Base-by-base conservation (phyloP, 2,797 vertebrate genomes). In the Anableps anableps region DNA sequence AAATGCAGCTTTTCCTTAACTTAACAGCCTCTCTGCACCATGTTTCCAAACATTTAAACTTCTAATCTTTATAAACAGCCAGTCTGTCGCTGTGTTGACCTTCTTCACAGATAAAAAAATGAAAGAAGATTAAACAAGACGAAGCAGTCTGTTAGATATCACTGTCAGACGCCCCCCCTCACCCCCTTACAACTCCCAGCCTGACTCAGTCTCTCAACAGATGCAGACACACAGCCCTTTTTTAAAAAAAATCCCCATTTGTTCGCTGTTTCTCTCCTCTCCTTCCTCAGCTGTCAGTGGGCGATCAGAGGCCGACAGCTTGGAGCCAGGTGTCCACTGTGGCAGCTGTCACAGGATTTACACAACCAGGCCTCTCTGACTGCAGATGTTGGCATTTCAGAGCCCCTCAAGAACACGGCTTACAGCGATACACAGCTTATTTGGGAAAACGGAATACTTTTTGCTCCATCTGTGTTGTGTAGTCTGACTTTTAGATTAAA, bases 321-420 rank as follows among this genome's bases (percentile, higher is more conserved):
- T 62, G 26, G 88, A 85, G 91, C 94, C 95, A 96, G 95, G 93
- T 96, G 94, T 85, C 68, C 82, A 87, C 86, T 88, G 88, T 88
- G 93, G 93, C 96, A 96, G 95, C 94, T 96, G 95, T 78, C 34
- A 4, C 75, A 19, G 87, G 86, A 88, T 94, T 94, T 89, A 93
- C 90, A 86, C 89, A 72, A 87, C 88, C 66, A 81, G 80, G 84
- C 68, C 17, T 85, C 83, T 43, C 68, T 45, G 68, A 88, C 80
- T 92, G 88, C 92, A 93, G 90, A 94, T 95, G 93, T 72, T 93
- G 85, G 87, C 80, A 68, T 85, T 89, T 84, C 70, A 84, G 77
- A 43, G 58, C n/a, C 14, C 31, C 47, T 78, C 48, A 53, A 83
- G 64, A 83, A 73, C 84, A 78, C 79, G 68, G 58, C 51, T 36